Conservation (phyloP, 2,797 vertebrate genomes). For the Nothura maculosa region DNA sequence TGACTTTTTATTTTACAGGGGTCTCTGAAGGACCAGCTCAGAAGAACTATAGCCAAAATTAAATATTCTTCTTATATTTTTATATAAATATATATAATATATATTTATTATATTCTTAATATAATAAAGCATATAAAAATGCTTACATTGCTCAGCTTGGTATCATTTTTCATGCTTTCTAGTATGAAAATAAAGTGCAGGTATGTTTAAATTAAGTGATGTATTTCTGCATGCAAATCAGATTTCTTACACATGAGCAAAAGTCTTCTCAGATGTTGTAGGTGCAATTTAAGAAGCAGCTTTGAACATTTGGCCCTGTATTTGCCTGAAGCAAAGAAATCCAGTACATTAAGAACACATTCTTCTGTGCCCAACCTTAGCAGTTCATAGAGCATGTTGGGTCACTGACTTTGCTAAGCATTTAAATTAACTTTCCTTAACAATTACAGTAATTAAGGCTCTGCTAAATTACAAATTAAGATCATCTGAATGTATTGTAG, state of each 20-base stretch:
- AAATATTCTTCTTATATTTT: neutral
- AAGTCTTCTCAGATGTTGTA: slow-evolving; percentile 35
- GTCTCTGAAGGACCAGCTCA: neutral
- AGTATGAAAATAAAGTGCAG: neutral
- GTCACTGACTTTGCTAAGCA: slow-evolving; percentile 39
- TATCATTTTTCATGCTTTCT: neutral
- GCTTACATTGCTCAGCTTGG: neutral
- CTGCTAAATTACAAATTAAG: slow-evolving; percentile 70
- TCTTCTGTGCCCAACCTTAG: slow-evolving; percentile 32
- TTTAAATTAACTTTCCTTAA: slow-evolving; percentile 64
- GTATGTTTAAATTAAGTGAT: slow-evolving; percentile 26
- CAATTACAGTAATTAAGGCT: slow-evolving; percentile 58
- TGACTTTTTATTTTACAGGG: neutral
- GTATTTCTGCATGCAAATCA: slow-evolving; percentile 15
- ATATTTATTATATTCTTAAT: neutral
- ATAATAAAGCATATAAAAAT: slow-evolving; percentile 2
- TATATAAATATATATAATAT: no score
- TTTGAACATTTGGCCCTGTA: slow-evolving; percentile 43
- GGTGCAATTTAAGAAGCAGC: slow-evolving; percentile 39
- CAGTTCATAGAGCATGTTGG: slow-evolving; percentile 42
- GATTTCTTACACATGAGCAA: slow-evolving; percentile 25
- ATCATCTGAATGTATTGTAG: slow-evolving; percentile 38
- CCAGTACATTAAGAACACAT: slow-evolving; percentile 19
- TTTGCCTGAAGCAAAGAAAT: slow-evolving; percentile 59
- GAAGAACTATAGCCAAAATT: neutral